These are phyloP conservation scores for Empidonax traillii DNA, from an alignment of 2,113 vertebrate genomes.

Conservation along the genomic window DNA sequence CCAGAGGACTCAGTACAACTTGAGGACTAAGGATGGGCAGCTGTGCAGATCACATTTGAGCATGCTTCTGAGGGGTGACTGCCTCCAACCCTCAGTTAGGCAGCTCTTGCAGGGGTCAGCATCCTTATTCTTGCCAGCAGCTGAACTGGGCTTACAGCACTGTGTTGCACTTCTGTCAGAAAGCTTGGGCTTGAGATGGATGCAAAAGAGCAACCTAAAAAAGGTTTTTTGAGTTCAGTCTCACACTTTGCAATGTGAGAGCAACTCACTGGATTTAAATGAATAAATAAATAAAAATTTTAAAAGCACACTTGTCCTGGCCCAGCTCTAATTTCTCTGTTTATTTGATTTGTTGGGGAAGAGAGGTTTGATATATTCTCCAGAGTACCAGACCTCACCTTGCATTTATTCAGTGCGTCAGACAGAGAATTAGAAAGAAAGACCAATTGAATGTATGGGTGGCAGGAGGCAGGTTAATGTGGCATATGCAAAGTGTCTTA, in stretches of 20 bases:
- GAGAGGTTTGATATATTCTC: rapidly evolving
- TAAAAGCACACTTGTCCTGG: background rate
- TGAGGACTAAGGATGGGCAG: background rate
- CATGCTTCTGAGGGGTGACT: background rate
- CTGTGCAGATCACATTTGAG: background rate
- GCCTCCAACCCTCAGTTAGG: background rate
- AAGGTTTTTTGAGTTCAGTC: rapidly evolving
- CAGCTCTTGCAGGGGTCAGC: background rate
- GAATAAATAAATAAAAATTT: background rate
- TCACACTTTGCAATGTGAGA: background rate
- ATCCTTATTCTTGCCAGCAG: rapidly evolving
- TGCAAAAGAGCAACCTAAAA: background rate
- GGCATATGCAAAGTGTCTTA: background rate
- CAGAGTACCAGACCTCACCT: background rate
- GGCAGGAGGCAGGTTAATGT: background rate
- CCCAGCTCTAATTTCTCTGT: background rate
- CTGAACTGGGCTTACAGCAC: background rate
- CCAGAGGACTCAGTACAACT: rapidly evolving
- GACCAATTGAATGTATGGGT: rapidly evolving
- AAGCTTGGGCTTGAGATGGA: background rate
- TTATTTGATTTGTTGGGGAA: background rate
- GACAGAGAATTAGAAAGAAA: background rate
- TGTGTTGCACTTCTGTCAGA: rapidly evolving
- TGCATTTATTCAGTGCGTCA: background rate
- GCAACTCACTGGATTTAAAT: background rate